Base-by-base conservation (phyloP, 2,113 vertebrate species). In the Equus przewalskii region DNA sequence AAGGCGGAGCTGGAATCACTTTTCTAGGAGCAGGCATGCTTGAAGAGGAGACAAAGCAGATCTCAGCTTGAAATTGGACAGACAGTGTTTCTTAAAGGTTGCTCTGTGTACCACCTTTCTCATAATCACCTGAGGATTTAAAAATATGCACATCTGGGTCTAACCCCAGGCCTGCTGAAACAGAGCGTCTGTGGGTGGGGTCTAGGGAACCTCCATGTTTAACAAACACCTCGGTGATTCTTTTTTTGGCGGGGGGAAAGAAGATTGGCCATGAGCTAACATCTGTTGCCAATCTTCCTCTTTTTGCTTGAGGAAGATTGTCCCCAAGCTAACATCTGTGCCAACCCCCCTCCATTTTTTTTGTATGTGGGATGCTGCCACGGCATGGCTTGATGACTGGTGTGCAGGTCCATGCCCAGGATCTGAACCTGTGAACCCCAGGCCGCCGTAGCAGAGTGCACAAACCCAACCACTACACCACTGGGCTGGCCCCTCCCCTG, bases 31-130 rank as follows among this genome's bases (percentile, higher is more conserved):
- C 94, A 81, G 90, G 54, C 76, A 58, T 7, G 21, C 62, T 91
- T 69, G 56, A 64, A 78, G 51, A 94, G 18, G 49, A 93, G 69
- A 95, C 89, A 97, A 96, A 97, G 88, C 89, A 90, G 87, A 98
- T 96, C 90, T 87, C 94, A 97, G 79, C 91, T 96, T 41, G 15
- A 26, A 62, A 51, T 10, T 15, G 28, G 22, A 51, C 16, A 78
- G 80, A 46, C 26, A 44, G 79, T 67, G 18, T 33, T 96, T 96
- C 79, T 89, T 69, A 21, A 86, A 60, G 44, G 6, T 15, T 75
- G 10, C 24, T 26, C 54, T 6, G 10, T n/a, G 56, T 6, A 26
- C n/a, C 30, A 6, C 36, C 46, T 79, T 90, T 58, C 44, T 76
- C 54, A 56, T 44, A 54, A 92, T 24, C 33, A 82, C 7, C 36